These are phyloP conservation scores for Phenganax stokvisi DNA, from an alignment of 92 coral and sea anemone genomes.

Conservation along the genomic window DNA sequence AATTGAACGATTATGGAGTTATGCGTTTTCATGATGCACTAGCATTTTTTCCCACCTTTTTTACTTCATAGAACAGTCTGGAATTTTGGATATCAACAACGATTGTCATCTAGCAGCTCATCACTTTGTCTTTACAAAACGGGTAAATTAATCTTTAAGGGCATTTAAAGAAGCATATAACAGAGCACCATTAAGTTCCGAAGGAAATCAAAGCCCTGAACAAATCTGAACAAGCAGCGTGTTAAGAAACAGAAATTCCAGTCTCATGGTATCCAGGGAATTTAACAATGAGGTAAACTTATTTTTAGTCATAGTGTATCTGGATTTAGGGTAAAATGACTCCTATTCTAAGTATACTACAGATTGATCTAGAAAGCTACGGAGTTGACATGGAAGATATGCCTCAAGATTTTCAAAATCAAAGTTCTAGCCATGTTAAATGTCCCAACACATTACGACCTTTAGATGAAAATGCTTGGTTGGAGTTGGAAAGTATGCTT, in stretches of 20 bases:
- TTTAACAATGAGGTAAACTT: background rate
- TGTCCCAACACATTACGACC: background rate
- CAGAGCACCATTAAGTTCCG: constrained; percentile 7
- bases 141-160: background rate
- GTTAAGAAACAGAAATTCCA: constrained; percentile 8
- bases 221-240: background rate
- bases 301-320: background rate
- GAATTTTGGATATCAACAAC: background rate
- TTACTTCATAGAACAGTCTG: background rate
- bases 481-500: background rate
- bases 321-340: no score
- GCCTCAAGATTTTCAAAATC: background rate
- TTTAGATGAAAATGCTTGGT: constrained; percentile 15
- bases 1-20: background rate
- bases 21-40: background rate
- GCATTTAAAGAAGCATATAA: background rate
- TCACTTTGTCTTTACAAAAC: background rate
- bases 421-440: background rate
- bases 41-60: background rate
- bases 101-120: constrained; percentile 1
- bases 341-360: background rate
- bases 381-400: constrained; percentile 3
- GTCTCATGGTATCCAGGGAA: background rate
- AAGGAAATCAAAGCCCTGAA: background rate
- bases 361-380: background rate